Base-by-base conservation (phyloP, 2,113 vertebrate species). In the Dicerorhinus sumatrensis region DNA sequence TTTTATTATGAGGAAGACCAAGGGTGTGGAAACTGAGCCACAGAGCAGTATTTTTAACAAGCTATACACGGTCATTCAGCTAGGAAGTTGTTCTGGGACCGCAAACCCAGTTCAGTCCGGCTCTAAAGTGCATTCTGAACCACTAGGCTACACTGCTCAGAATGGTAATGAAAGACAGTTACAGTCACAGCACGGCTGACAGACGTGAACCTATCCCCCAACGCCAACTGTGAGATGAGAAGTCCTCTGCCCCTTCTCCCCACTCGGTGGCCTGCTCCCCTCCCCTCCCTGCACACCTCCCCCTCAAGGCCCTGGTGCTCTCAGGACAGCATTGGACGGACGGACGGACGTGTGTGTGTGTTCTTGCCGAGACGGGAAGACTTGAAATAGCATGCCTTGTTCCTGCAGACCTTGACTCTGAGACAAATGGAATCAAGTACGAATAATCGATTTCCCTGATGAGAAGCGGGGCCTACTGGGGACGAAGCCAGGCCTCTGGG, bases 191-290 rank as follows among this genome's bases (percentile, higher is more conserved):
- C 27, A 36, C 13, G 1, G 18, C 46, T 11, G 29, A 21, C 33
- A 17, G 12, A 25, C 8, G 16, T 54, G 33, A 31, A 8, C 1
- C 29, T 0, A 54, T 14, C 21, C 7, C 31, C 21, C 5, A 27
- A 27, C 3, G 3, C 17, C 54, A 72, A 20, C 7, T 4, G 23
- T 5, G n/a, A 46, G 1, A 13, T 14, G 8, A 48, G 65, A 92
- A 13, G 9, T 4, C 42, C 23, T 56, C 36, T 23, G 27, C 51
- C 63, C 21, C 27, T n/a, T 25, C 21, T 17, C 51, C 20, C 1
- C 5, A 27, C 42, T 51, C 23, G 2, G 65, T 0, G 39, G 20
- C 39, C 62, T 56, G 29, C 3, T 13, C 20, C 20, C 70, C 39
- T 77, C 39, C 51, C 79, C 11, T 20, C 48, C 33, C 65, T 12